Percentiles rank a stretch among this genome's conserved stretches.
These are phyloP conservation scores for Blastobasis lacticolella DNA, from an alignment of 2,888 invertebrate species.

Conservation along the genomic window DNA sequence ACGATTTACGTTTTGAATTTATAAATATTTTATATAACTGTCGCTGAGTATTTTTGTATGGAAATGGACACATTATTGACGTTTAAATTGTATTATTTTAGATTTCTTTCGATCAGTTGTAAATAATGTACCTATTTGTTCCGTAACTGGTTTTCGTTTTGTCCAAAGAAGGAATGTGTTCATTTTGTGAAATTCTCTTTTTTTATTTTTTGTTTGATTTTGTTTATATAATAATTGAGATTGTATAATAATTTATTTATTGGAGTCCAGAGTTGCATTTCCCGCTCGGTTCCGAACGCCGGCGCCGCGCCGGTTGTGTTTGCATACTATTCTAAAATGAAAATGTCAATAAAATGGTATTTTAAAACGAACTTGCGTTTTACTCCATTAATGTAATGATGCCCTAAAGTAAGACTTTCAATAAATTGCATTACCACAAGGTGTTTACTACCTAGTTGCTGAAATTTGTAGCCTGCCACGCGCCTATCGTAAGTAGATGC, in stretches of 20 bases:
- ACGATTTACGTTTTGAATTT: neutral
- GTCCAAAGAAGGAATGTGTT: slow-evolving; percentile 70
- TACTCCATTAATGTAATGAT: no score
- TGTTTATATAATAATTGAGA: slow-evolving; percentile 38
- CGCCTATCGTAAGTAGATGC: no score
- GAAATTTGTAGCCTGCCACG: no score
- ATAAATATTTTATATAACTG: neutral
- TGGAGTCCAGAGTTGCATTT: slow-evolving; percentile 67
- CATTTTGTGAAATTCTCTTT: slow-evolving; percentile 48
- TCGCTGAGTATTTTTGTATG: neutral
- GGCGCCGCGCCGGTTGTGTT: slow-evolving; percentile 51
- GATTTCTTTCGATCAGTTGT: slow-evolving; percentile 5
- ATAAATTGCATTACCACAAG: no score
- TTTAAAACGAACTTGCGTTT: slow-evolving; percentile 45
- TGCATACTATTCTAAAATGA: slow-evolving; percentile 67
- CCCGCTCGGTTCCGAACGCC: slow-evolving; percentile 42
- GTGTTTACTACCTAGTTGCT: no score
- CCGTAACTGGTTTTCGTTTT: slow-evolving; percentile 44
- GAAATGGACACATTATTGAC: slow-evolving; percentile 23
- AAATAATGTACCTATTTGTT: slow-evolving; percentile 27
- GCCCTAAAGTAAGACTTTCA: no score
- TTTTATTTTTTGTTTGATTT: slow-evolving; percentile 38
- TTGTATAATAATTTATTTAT: slow-evolving; percentile 48
- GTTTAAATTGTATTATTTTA: slow-evolving; percentile 8
- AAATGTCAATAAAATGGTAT: slow-evolving; percentile 73